phyloP scores from a whole-genome alignment of 2,113 vertebrate genomes.

The Seriola aureovittata region DNA sequence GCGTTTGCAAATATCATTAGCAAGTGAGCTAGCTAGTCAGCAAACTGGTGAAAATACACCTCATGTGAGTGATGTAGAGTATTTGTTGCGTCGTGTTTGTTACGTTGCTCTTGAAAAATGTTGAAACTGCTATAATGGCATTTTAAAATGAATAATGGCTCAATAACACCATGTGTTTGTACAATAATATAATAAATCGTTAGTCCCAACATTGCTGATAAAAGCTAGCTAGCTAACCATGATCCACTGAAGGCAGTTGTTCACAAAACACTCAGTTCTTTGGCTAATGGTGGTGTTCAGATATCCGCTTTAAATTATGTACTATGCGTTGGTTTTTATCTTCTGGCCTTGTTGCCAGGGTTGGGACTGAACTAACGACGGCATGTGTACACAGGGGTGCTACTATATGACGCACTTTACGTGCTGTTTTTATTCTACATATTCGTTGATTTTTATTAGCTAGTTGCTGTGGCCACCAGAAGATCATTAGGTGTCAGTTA shows the following conservation, averaged over 20 bases:
- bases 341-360: not conserved
- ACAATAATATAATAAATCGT: not conserved
- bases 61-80: not conserved
- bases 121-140: not conserved
- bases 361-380: not conserved
- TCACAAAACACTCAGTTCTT: not conserved
- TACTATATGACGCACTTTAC: constrained; percentile 46
- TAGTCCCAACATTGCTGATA: not conserved
- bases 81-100: too few species aligned
- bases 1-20: not conserved
- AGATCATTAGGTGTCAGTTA: not conserved
- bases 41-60: not conserved
- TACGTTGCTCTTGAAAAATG: rapidly evolving
- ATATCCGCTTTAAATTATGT: not conserved
- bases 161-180: not conserved
- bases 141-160: not conserved
- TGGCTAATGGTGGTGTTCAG: too few species aligned
- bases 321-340: not conserved
- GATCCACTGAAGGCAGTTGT: not conserved
- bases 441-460: not conserved
- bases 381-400: not conserved
- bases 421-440: not conserved
- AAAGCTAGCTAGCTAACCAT: not conserved
- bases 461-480: not conserved
- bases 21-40: not conserved